Evolutionary conservation across 2,888 invertebrate genomes (phyloP).

Genomic region (Papilio demoleus): DNA sequence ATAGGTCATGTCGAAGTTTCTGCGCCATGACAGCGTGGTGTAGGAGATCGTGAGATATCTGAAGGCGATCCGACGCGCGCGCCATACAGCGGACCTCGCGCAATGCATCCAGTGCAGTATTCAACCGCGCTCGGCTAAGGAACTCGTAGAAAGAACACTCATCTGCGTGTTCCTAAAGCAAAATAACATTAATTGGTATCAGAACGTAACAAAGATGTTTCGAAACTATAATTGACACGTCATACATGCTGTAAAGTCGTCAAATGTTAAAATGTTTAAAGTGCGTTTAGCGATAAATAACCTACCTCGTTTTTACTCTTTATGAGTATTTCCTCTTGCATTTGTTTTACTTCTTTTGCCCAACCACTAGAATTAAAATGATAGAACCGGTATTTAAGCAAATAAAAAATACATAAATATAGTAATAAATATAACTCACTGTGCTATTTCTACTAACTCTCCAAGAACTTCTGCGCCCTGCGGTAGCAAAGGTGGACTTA

Average conservation of each 20-base stretch:
- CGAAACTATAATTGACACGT: too few species aligned
- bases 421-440: constrained; percentile 17
- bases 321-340: constrained; percentile 64
- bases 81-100: constrained; percentile 64
- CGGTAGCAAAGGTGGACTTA: constrained; percentile 48
- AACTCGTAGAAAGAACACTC: constrained; percentile 67
- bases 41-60: constrained; percentile 55
- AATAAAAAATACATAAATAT: too few species aligned
- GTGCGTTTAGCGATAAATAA: neutral
- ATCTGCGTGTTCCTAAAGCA: constrained; percentile 54
- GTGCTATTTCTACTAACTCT: constrained; percentile 54
- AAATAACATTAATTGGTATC: constrained; percentile 3
- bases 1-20: constrained; percentile 53
- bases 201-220: too few species aligned
- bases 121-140: constrained; percentile 65
- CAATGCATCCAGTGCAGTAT: constrained; percentile 68
- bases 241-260: too few species aligned
- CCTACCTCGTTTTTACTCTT: constrained; percentile 57
- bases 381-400: neutral
- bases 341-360: constrained; percentile 63
- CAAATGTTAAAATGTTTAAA: too few species aligned
- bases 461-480: constrained; percentile 57
- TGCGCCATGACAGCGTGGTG: constrained; percentile 67
- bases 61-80: constrained; percentile 60
- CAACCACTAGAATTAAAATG: constrained; percentile 64